Evolutionary conservation across 2,113 vertebrate species (phyloP).

Genomic region (Protobothrops flavoviridis): DNA sequence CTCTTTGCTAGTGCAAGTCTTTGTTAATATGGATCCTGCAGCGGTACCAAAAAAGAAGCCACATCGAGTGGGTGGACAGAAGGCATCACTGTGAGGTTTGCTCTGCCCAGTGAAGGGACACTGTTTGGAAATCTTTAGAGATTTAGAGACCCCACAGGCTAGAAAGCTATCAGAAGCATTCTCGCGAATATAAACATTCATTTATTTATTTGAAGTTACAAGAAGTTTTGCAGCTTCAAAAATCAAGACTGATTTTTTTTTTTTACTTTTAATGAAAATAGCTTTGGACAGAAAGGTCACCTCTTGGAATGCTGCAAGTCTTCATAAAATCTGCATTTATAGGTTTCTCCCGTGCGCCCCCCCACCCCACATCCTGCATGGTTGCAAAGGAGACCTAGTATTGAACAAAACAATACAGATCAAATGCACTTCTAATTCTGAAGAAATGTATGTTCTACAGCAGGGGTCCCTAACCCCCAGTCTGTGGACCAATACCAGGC

Average conservation of each 20-base stretch:
- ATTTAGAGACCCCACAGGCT: background rate
- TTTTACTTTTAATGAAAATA: background rate
- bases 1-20: constrained; percentile 57
- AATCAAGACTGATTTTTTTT: background rate
- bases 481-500: too few species aligned
- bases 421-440: background rate
- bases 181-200: background rate
- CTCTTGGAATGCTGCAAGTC: background rate
- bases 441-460: background rate
- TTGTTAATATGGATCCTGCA: constrained; percentile 24
- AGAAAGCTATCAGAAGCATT: background rate
- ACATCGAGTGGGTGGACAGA: background rate
- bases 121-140: constrained; percentile 19
- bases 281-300: background rate
- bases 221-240: background rate
- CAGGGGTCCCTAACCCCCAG: too few species aligned
- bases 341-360: fast-evolving
- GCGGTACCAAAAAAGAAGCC: constrained; percentile 10
- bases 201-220: background rate
- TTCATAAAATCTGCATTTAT: background rate
- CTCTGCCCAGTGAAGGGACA: constrained; percentile 14
- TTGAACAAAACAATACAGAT: background rate
- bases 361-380: too few species aligned
- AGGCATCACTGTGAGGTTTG: background rate
- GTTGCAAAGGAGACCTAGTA: background rate